Evolutionary conservation across 2,113 vertebrate genomes (phyloP).

Genomic region (Mesocricetus auratus): DNA sequence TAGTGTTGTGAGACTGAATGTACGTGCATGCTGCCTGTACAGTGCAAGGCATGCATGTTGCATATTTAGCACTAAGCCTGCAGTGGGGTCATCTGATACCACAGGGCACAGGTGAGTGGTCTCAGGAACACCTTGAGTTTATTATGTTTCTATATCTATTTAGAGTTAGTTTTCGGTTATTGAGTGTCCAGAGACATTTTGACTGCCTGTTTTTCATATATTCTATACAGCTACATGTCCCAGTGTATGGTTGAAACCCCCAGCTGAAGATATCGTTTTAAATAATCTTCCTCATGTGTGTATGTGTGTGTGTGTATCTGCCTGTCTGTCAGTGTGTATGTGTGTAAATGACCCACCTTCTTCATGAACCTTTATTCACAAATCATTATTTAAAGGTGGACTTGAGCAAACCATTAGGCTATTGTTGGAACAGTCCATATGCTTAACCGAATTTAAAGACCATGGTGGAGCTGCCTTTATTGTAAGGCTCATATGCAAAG

Average conservation of each 20-base stretch:
- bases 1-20: no score
- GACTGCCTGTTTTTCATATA: background rate
- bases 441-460: background rate
- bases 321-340: background rate
- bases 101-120: background rate
- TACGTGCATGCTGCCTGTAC: no score
- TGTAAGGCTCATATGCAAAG: background rate
- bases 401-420: background rate
- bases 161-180: background rate
- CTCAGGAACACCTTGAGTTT: no score
- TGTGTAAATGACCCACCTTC: no score
- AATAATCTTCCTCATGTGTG: background rate
- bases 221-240: background rate
- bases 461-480: background rate
- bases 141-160: background rate
- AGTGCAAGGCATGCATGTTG: background rate
- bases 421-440: background rate
- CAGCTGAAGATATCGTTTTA: background rate
- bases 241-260: no score
- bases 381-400: background rate
- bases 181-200: background rate
- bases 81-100: background rate
- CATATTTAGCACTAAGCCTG: background rate
- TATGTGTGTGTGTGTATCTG: background rate
- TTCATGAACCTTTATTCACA: background rate